Percentiles rank a stretch among this genome's conserved stretches.
Evolutionary conservation across 2,888 invertebrate species (phyloP).

Genomic region (Conus canariensis): DNA sequence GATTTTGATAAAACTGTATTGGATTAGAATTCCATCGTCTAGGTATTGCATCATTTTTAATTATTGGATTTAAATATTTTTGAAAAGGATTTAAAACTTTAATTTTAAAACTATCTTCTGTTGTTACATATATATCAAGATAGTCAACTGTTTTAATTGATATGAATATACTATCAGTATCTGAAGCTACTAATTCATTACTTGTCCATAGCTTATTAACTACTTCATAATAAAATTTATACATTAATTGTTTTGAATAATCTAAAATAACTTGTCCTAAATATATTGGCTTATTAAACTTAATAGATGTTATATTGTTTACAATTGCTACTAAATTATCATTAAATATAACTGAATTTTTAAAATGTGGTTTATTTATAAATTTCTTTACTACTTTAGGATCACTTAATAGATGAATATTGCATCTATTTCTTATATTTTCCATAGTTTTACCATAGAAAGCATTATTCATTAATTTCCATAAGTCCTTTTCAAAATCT

Average conservation of each 20-base stretch:
- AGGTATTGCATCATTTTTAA: conserved; percentile 5
- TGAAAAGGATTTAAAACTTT: neutral
- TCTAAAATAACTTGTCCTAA: too few species aligned
- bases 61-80: neutral
- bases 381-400: conserved; percentile 78
- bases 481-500: conserved; percentile 75
- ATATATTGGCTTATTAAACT: too few species aligned
- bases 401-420: conserved; percentile 46
- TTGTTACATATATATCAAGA: neutral
- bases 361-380: conserved; percentile 62
- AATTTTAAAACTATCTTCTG: neutral
- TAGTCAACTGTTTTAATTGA: conserved; percentile 29
- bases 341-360: conserved; percentile 55
- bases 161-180: neutral
- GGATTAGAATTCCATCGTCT: conserved; percentile 42
- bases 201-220: neutral
- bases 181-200: neutral
- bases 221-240: too few species aligned
- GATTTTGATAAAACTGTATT: conserved; percentile 49
- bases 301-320: conserved; percentile 31
- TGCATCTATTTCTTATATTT: conserved; percentile 22
- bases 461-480: conserved; percentile 76
- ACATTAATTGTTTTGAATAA: too few species aligned
- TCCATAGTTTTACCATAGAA: conserved; percentile 53
- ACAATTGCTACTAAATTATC: conserved; percentile 47